Evolutionary conservation across 2,888 invertebrate species (phyloP).

Genomic region (Blastobasis adustella): DNA sequence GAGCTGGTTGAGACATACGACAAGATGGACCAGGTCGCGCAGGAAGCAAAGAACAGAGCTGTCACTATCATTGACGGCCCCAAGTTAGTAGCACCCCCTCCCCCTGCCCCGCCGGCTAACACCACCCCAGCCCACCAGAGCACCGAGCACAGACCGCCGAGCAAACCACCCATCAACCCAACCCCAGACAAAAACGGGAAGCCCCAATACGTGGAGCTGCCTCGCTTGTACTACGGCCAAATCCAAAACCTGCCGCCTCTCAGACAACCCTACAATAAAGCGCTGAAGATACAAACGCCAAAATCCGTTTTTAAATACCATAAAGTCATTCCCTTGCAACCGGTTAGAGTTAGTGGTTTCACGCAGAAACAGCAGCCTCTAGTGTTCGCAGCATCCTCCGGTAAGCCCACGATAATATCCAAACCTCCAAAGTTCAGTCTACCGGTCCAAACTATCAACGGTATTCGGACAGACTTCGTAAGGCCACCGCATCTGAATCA

Average conservation of each 20-base stretch:
- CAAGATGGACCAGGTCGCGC: conserved; percentile 48
- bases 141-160: conserved; percentile 43
- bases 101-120: conserved; percentile 21
- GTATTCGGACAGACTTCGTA: conserved; percentile 49
- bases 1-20: conserved; percentile 29
- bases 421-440: conserved; percentile 51
- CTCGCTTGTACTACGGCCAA: conserved; percentile 36
- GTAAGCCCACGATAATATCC: conserved; percentile 30
- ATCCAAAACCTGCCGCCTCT: conserved; percentile 33
- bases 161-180: conserved; percentile 47
- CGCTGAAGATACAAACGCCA: conserved; percentile 30
- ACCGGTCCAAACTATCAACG: conserved; percentile 58
- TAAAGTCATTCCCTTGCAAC: conserved; percentile 45
- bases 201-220: conserved; percentile 32
- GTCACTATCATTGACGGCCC: conserved; percentile 45
- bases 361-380: conserved; percentile 29
- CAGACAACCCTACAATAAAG: conserved; percentile 38
- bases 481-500: conserved; percentile 41
- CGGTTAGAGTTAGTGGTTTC: conserved; percentile 27
- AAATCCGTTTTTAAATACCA: conserved; percentile 53
- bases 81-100: conserved; percentile 38
- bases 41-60: conserved; percentile 50
- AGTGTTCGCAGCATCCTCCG: conserved; percentile 39
- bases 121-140: conserved; percentile 22
- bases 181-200: conserved; percentile 31